Base-by-base conservation (phyloP, 2,888 invertebrate genomes). In the Euspilapteryx auroguttella region DNA sequence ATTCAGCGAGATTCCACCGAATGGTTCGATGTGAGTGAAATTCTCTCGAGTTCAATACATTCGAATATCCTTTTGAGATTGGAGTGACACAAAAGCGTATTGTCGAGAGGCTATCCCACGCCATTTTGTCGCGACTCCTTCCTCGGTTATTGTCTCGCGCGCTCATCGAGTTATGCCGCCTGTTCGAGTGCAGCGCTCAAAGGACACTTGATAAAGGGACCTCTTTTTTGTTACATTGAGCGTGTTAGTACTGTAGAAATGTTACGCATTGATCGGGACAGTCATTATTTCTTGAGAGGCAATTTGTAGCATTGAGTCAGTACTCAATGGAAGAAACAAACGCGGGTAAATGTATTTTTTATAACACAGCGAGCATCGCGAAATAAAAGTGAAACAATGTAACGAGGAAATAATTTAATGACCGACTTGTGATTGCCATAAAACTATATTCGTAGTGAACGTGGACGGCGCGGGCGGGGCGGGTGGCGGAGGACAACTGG, bases 11-110 rank as follows among this genome's bases (percentile, higher is more conserved):
- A 48, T 49, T 49, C 42, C 44, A 37, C 40, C 40, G 45, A 53
- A 49, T 28, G 47, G 49, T 40, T 46, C 43, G 48, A 48, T 52
- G 56, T 49, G 54, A 55, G 56, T 55, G 57, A 58, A 62, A 63
- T 61, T 58, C 54, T 55, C 54, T 38, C 39, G 49, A 52, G 54
- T 59, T 64, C 64, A 57, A 65, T 68, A 65, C 62, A 59, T 65
- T 57, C 54, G 54, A 55, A 66, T 64, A 65, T 65, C 59, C 58
- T 64, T 64, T 66, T 55, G 55, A 58, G 58, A 63, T 62, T 63
- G 61, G 50, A 62, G 61, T 56, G 64, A 62, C 57, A 59, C 65
- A 69, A 65, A n/a, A 66, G 62, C 59, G 58, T 58, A 64, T 59
- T 62, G 65, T 64, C 49, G 54, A 56, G 52, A 55, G 51, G 50